These are phyloP conservation scores for Sorex araneus DNA, from an alignment of 2,113 vertebrate genomes.

Conservation along the genomic window DNA sequence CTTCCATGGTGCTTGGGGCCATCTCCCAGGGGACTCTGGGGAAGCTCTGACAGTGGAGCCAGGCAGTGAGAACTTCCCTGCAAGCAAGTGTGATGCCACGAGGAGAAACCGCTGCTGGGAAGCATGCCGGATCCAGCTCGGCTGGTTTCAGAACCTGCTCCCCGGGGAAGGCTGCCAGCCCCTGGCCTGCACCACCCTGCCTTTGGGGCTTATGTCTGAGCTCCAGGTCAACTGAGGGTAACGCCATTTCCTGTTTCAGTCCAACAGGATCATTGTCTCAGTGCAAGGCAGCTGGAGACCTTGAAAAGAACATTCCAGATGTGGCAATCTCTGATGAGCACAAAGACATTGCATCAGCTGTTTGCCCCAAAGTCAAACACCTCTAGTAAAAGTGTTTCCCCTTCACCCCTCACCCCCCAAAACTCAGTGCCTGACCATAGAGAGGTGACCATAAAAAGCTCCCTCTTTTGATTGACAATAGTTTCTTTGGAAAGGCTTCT, in stretches of 20 bases:
- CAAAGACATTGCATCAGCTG: neutral
- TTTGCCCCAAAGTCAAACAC: neutral
- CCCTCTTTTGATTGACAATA: neutral
- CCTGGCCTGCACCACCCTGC: neutral
- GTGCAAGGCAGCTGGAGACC: neutral
- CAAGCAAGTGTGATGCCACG: too few relatives aligned
- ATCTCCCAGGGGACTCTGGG: neutral
- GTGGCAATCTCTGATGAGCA: neutral
- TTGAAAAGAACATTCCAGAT: neutral
- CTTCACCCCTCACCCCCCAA: neutral
- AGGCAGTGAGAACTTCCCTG: neutral
- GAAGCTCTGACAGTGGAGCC: neutral
- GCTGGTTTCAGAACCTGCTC: conserved; percentile 33
- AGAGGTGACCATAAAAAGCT: neutral
- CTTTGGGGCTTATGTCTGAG: neutral
- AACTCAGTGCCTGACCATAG: neutral
- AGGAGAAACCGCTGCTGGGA: neutral
- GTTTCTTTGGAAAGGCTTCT: too few relatives aligned
- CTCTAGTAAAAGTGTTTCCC: neutral
- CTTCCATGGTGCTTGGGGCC: accelerated
- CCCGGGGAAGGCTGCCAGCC: neutral
- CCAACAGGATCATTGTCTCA: neutral
- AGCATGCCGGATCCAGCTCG: neutral
- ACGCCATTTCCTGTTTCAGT: neutral
- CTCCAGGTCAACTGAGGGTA: neutral